These are phyloP conservation scores for Cranoglanis bouderius DNA, from an alignment of 2,113 vertebrate species.

Conservation along the genomic window DNA sequence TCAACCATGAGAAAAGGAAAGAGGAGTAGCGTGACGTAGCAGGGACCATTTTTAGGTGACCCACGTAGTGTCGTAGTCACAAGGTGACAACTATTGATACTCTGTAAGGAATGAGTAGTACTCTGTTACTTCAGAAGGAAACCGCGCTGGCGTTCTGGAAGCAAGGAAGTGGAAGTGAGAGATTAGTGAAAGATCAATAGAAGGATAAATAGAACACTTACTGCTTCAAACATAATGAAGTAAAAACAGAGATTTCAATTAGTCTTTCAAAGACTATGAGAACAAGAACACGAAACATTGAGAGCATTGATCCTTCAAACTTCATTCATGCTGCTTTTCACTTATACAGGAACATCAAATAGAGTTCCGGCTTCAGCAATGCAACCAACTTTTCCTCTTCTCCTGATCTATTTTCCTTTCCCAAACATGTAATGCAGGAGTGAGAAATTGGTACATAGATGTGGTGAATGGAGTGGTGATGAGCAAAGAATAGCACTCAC, in stretches of 20 bases:
- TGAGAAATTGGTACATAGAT: conserved; percentile 26
- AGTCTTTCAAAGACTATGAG: neutral
- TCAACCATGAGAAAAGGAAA: neutral
- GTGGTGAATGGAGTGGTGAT: conserved; percentile 30
- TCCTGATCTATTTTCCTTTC: conserved; percentile 6
- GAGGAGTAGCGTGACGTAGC: neutral
- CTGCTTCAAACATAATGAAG: neutral
- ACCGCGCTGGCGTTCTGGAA: neutral
- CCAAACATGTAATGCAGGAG: conserved; percentile 18
- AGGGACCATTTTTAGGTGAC: neutral
- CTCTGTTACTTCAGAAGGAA: neutral
- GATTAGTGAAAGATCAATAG: neutral
- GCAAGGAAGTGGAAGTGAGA: neutral
- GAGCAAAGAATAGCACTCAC: conserved; percentile 28
- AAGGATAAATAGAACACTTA: neutral
- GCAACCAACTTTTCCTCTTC: neutral
- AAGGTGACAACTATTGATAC: neutral
- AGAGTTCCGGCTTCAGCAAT: conserved; percentile 4
- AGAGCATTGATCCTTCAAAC: neutral
- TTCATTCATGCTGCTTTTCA: conserved; percentile 4
- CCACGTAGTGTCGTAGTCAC: neutral
- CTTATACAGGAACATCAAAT: neutral
- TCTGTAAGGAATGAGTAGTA: neutral
- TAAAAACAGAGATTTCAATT: neutral
- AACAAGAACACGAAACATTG: neutral